These are phyloP conservation scores for Telmatochromis sp. DNA, from an alignment of 2,113 vertebrate species.

Conservation along the genomic window DNA sequence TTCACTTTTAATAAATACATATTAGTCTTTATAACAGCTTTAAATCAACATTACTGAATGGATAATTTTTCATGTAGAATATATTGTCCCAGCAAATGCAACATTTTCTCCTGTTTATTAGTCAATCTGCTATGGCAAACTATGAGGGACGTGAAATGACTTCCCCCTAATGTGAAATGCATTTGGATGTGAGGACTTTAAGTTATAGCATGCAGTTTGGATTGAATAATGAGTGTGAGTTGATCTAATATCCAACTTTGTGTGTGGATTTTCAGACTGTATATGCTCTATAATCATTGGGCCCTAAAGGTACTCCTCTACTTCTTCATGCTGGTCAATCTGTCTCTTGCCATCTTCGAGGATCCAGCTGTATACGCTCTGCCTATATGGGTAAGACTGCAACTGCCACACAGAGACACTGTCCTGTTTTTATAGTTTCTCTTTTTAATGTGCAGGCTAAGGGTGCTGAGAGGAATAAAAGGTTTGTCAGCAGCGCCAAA, in stretches of 20 bases:
- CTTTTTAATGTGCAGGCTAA: background rate
- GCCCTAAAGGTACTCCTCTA: constrained; percentile 71
- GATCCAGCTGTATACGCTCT: constrained; percentile 78
- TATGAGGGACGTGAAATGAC: background rate
- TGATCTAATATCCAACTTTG: background rate
- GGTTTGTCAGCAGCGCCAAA: background rate
- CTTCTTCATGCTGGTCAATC: constrained; percentile 81
- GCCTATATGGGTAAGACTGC: constrained; percentile 78
- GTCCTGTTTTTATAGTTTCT: background rate
- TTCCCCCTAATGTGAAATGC: background rate
- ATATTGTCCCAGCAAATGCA: background rate
- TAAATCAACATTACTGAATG: background rate
- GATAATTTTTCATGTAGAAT: background rate
- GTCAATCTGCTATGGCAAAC: background rate
- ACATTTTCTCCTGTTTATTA: background rate
- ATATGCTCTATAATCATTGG: constrained; percentile 88
- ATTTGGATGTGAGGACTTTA: background rate
- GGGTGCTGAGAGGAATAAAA: background rate
- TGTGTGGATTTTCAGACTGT: constrained; percentile 70
- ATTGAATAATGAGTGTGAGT: background rate
- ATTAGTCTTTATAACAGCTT: background rate
- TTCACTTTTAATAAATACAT: background rate
- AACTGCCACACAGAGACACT: background rate
- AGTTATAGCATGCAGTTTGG: background rate
- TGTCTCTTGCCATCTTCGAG: constrained; percentile 84